Evolutionary conservation across 2,797 vertebrate species (phyloP), one percentile per base, ranked within the genome.

Genomic region (Xerus rutilus): DNA sequence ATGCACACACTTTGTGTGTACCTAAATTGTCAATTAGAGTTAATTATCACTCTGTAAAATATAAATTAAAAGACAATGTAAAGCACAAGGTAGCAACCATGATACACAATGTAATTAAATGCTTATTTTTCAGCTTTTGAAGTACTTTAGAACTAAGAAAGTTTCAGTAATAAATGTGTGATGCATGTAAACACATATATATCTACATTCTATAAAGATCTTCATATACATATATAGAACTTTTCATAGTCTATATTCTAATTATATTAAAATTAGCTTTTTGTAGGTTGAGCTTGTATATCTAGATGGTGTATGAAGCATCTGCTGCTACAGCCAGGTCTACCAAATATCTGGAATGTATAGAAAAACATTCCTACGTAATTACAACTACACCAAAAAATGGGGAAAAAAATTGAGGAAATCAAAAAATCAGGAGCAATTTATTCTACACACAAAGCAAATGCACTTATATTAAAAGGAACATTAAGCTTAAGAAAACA

Each of bases 51-150:
- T 91, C 20, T 39, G 18, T 73, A 59, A 93, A 74, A 59, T 20
- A 54, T 49, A 79, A 84, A 70, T 49, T 47, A 74, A 78, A 83
- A 86, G 4, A 14, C 21, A 92, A 73, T 23, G 73, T 93, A 88
- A 82, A 85, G 72, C 1, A 84, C 64, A 67, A 85, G 39, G 18
- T 45, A 12, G 5, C 5, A 20, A 57, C 28, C 21, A n/a, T 21
- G 35, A 13, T 11, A 84, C 45, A 39, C 54, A 76, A 32, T 89
- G 87, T 10, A 39, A n/a, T 62, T 8, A 94, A 92, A 77, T 30
- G 11, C 54, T 70, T 54, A 54, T 70, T 81, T 86, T 76, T 86
- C 7, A 52, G 91, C 35, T n/a, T 59, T 86, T 64, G 77, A 82
- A 10, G 15, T 45, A 54, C 3, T n/a, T 4, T 49, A 89, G 87